phyloP scores from a whole-genome alignment of 2,797 vertebrate genomes.

The Heteromormyrus szaboi region DNA sequence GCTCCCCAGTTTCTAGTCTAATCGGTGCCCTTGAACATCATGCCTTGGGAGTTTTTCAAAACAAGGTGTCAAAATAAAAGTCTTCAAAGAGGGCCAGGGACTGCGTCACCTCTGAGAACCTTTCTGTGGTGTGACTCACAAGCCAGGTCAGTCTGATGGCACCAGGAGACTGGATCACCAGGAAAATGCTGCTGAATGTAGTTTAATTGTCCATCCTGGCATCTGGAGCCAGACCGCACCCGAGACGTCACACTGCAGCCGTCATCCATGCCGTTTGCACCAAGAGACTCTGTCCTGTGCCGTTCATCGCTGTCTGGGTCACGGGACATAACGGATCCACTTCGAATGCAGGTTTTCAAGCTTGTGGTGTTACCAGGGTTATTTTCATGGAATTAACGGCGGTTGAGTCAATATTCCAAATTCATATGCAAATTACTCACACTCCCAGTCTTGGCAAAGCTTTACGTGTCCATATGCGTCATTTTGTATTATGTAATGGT shows the following conservation, averaged over 20 bases:
- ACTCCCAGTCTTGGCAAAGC: background rate
- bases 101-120: background rate
- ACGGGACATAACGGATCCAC: background rate
- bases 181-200: background rate
- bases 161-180: background rate
- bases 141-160: background rate
- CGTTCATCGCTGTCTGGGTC: background rate
- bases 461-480: slow-evolving; percentile 10
- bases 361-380: background rate
- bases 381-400: slow-evolving; percentile 11
- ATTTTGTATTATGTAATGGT: slow-evolving; percentile 16
- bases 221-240: background rate
- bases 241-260: background rate
- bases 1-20: background rate
- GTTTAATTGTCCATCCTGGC: background rate
- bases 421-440: slow-evolving; percentile 19
- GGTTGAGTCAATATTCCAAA: slow-evolving; percentile 12
- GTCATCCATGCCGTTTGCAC: background rate
- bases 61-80: background rate
- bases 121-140: background rate
- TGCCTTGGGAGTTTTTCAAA: background rate
- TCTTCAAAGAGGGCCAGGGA: background rate
- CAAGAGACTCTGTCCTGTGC: background rate
- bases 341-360: background rate
- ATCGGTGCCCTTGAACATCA: background rate